Percentiles rank a stretch among this genome's conserved stretches.
Conservation (phyloP, 2,888 invertebrate genomes). For the Sepiola atlantica region DNA sequence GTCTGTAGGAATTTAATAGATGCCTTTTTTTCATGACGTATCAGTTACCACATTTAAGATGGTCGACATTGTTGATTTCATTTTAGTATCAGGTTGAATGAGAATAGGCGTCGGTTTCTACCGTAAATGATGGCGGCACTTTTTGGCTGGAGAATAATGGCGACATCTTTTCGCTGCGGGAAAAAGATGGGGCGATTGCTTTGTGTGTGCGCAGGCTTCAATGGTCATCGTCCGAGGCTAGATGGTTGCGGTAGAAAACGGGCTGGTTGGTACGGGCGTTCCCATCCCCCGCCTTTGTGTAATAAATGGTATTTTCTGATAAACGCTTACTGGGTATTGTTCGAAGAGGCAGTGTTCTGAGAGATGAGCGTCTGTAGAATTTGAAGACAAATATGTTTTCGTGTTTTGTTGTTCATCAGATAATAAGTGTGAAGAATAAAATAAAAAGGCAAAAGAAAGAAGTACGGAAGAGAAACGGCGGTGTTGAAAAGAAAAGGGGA, state of each 20-base stretch:
- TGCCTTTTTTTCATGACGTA: background rate
- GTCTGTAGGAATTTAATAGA: background rate
- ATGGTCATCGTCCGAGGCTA: background rate
- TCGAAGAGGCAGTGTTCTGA: background rate
- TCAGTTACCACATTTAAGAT: too few species aligned
- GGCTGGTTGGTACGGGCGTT: background rate
- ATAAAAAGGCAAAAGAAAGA: background rate
- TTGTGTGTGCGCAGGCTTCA: conserved; percentile 32
- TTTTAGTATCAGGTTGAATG: background rate
- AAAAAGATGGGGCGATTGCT: background rate
- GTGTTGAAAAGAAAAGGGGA: background rate
- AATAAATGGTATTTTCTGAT: conserved; percentile 32
- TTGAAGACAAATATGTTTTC: background rate
- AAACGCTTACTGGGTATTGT: conserved; percentile 2
- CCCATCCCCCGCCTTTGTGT: background rate
- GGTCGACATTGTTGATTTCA: background rate
- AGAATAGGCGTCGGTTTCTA: background rate
- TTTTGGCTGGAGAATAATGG: too few species aligned
- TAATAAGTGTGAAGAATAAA: background rate
- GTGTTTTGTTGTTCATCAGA: background rate
- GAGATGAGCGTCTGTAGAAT: background rate
- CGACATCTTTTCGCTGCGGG: too few species aligned
- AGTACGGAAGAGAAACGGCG: too few species aligned
- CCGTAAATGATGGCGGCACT: background rate
- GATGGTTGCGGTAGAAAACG: too few species aligned